Percentiles rank a stretch among this genome's conserved stretches.
Evolutionary conservation across 2,113 vertebrate genomes (phyloP).

Genomic region (Pygathrix nemaeus): DNA sequence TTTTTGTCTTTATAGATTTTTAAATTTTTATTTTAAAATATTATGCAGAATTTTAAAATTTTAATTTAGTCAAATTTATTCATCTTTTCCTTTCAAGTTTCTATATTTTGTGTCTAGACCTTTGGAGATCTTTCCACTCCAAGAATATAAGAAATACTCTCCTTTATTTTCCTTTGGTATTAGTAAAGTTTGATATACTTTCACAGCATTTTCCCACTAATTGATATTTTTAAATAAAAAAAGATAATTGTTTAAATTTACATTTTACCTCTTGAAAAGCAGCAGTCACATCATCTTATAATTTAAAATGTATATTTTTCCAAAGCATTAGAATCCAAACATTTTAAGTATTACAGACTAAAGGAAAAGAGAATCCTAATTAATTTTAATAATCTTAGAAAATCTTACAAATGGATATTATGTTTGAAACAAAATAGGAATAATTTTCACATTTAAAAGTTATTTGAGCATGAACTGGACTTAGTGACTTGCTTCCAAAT

Average conservation of each 20-base stretch:
- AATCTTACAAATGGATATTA: neutral
- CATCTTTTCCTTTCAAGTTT: neutral
- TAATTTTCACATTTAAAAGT: neutral
- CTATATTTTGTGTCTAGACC: neutral
- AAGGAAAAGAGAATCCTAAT: neutral
- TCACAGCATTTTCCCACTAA: neutral
- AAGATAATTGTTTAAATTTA: neutral
- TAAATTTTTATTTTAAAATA: neutral
- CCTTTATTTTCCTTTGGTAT: neutral
- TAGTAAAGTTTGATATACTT: neutral
- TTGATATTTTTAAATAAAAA: neutral
- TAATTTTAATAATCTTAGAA: neutral
- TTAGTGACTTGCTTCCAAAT: neutral
- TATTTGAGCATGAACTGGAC: neutral
- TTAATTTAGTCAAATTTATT: neutral
- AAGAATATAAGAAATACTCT: neutral
- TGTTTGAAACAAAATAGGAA: neutral
- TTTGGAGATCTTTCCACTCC: neutral
- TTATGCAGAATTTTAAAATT: neutral
- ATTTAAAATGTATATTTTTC: neutral
- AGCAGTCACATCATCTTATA: neutral
- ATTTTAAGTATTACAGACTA: neutral
- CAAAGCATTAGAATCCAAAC: neutral
- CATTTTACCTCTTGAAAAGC: neutral
- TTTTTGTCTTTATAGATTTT: neutral